These are phyloP conservation scores for Nycteola revayana DNA, from an alignment of 2,888 invertebrate genomes.

Conservation along the genomic window DNA sequence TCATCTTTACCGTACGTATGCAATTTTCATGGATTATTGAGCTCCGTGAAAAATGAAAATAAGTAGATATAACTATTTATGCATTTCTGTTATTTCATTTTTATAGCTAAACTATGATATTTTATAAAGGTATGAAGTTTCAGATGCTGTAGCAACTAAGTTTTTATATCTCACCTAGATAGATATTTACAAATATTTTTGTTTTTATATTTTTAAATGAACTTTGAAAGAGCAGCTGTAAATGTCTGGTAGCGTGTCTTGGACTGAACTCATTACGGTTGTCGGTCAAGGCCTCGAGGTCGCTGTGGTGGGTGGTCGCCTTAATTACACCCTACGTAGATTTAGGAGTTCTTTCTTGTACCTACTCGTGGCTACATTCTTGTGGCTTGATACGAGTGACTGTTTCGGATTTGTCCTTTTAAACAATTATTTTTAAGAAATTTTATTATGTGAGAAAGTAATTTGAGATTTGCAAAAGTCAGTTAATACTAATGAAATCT, in stretches of 20 bases:
- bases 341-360: constrained; percentile 62
- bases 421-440: neutral
- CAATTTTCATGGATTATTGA: constrained; percentile 51
- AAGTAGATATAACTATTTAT: constrained; percentile 9
- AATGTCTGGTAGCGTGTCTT: constrained; percentile 37
- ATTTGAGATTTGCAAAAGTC: no score
- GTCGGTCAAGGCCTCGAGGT: constrained; percentile 80
- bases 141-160: constrained; percentile 3
- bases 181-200: no score
- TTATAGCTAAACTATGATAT: constrained; percentile 8
- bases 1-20: constrained; percentile 46
- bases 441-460: no score
- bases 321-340: constrained; percentile 72
- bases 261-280: constrained; percentile 76
- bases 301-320: constrained; percentile 77
- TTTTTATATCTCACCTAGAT: constrained; percentile 1
- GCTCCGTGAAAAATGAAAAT: constrained; percentile 28
- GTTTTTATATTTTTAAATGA: neutral
- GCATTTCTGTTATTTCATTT: constrained; percentile 1
- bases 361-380: constrained; percentile 18
- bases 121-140: constrained; percentile 8
- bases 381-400: constrained; percentile 22
- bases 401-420: constrained; percentile 16
- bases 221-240: neutral
- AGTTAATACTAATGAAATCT: no score